Conservation (phyloP, 2,888 invertebrate genomes). For the Tinea semifulvella region DNA sequence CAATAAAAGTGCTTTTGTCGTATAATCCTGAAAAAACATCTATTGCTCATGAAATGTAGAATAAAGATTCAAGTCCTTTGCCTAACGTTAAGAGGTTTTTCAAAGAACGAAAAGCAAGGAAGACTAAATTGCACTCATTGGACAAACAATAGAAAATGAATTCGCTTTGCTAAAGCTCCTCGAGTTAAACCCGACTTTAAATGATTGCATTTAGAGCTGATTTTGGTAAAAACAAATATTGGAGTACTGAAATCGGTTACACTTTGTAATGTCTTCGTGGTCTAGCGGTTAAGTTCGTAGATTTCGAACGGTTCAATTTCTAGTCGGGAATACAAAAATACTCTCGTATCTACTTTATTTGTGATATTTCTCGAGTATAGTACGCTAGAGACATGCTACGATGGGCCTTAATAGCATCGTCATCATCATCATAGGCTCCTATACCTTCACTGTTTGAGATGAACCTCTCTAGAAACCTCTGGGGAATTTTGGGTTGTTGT, state of each 20-base stretch:
- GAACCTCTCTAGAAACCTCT: too few species aligned
- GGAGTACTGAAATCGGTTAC: constrained; percentile 8
- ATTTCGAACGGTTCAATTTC: too few species aligned
- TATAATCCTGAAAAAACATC: too few species aligned
- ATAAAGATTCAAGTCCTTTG: neutral
- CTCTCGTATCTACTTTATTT: too few species aligned
- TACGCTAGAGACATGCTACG: too few species aligned
- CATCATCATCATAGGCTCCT: neutral
- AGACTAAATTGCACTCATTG: constrained; percentile 25
- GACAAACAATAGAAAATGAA: constrained; percentile 23
- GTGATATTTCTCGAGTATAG: too few species aligned
- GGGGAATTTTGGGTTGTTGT: too few species aligned
- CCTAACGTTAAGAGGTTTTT: constrained; percentile 10
- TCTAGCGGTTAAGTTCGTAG: too few species aligned
- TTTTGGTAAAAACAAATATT: neutral
- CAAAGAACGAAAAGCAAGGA: constrained; percentile 8
- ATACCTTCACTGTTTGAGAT: too few species aligned
- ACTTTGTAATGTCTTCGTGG: constrained; percentile 10
- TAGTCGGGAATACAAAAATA: too few species aligned
- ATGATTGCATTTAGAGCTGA: neutral
- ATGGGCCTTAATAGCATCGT: too few species aligned
- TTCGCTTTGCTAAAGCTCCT: constrained; percentile 1
- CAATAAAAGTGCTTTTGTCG: too few species aligned
- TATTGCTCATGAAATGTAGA: constrained; percentile 2
- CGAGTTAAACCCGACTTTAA: neutral